Base-by-base conservation (phyloP, 2,797 vertebrate species). In the Odontamblyopus lacepedii region DNA sequence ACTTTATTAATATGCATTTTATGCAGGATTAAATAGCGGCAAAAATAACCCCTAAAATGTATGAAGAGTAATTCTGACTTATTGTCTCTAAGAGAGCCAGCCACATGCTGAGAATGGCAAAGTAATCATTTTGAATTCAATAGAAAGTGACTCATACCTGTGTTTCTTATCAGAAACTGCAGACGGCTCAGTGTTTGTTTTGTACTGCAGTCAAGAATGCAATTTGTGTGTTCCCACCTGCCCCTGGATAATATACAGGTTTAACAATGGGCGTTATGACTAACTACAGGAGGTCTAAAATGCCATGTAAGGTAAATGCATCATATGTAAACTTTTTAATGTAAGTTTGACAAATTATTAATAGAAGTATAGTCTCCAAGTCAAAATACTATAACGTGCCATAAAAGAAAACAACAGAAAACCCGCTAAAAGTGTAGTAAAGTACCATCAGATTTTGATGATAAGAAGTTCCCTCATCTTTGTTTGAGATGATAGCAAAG, bases 91-190 rank as follows among this genome's bases (percentile, higher is more conserved):
- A 27, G 29, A 50, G 38, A 65, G 68, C 38, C 27, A 67, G 15
- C 9, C 27, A 35, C 8, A 67, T 69, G 44, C 51, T 23, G 48
- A 35, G n/a, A 72, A 27, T 64, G 55, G 44, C 0, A 50, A 65
- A 44, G 57, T 29, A 64, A n/a, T 60, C 44, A 69, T 32, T 18
- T 13, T 57, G 18, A 26, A 23, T 61, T 64, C 23, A 69, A 57
- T 41, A 57, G 67, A 69, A 69, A 69, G 57, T 59, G 30, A 69
- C 53, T 59, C 53, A 69, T 59, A 69, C n/a, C 53, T 41, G 5
- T 68, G 30, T 56, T 69, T n/a, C 55, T 59, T 59, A 56, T 38
- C 67, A 59, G 38, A 69, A 57, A 57, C n/a, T 57, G 51, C 53
- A 69, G 30, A 57, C 50, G 1, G 26, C 48, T 29, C 48, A 67